phyloP scores from a whole-genome alignment of 2,113 vertebrate genomes.

The Podarcis muralis region DNA sequence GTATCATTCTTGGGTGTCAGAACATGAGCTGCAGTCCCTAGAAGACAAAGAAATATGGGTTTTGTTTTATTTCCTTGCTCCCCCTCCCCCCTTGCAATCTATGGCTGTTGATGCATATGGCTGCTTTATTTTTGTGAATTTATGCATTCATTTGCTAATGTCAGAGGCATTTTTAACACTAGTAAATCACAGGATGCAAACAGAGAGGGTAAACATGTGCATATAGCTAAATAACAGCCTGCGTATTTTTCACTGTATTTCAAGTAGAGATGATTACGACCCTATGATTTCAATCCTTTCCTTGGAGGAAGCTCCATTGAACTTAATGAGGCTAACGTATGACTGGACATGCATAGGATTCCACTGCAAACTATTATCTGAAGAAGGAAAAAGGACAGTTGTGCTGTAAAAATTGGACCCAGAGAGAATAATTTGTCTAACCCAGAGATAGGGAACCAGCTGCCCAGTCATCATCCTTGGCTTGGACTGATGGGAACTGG shows the following conservation, averaged over 20 bases:
- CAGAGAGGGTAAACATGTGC: not conserved
- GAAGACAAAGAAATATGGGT: not conserved
- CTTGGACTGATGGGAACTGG: no score
- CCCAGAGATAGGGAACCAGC: no score
- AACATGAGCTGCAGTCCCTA: slow-evolving; percentile 51
- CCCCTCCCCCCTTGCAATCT: not conserved
- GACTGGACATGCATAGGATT: not conserved
- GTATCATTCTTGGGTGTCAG: not conserved
- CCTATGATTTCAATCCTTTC: not conserved
- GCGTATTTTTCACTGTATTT: not conserved
- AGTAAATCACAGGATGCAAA: not conserved
- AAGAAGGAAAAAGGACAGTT: no score
- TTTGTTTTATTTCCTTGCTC: not conserved
- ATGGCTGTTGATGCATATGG: not conserved
- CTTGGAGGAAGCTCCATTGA: not conserved
- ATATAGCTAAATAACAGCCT: not conserved
- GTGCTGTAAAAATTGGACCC: no score
- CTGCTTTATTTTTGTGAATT: not conserved
- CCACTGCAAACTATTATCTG: not conserved
- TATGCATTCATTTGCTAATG: no score
- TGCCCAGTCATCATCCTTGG: no score
- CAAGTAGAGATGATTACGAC: not conserved
- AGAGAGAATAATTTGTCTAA: no score
- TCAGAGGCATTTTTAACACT: not conserved
- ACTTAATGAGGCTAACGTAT: not conserved